Evolutionary conservation across 2,797 vertebrate species (phyloP), one percentile per base, ranked within the genome.

Genomic region (Parotocinclus haroldoi): DNA sequence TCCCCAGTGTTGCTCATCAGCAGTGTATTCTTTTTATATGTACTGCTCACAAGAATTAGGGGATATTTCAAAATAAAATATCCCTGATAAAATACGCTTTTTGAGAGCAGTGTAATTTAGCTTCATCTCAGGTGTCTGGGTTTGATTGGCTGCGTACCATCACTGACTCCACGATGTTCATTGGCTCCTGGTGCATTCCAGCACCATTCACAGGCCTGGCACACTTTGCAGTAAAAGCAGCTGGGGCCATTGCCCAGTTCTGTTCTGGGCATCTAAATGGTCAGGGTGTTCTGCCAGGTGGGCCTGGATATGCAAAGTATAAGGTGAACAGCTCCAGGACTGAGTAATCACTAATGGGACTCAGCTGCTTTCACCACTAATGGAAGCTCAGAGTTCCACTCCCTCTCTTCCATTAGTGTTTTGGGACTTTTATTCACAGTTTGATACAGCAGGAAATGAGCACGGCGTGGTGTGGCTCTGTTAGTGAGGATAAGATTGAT

Each of bases 281-380:
- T 46, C 51, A 56, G 19, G 11, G 46, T 46, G 14, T 49, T 39
- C 14, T 72, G 69, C 69, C 69, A 76, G 74, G 66, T 69, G 55
- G 71, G 54, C 58, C 16, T 66, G 54, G 58, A 67, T 50, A 12
- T 27, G 9, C 13, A 57, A 58, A 66, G 52, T 60, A 27, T 56
- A 58, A 57, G 7, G 37, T 40, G 12, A 54, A 53, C 14, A 39
- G 40, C 45, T 57, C 58, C 49, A 40, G 44, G 58, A 56, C 42
- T 54, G 42, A 67, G 36, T 39, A 52, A 46, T 59, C 45, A 74
- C 36, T 75, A 71, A 72, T 75, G 70, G 50, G 67, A 60, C 70
- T 75, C 76, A 78, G 76, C 73, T 78, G 76, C 63, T 67, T 71
- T 16, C 14, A 27, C 27, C 6, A 9, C 53, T 75, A 75, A 75